A percentile compares a stretch with the other conserved stretches of the same genome.
phyloP scores from a whole-genome alignment of 2,888 invertebrate species.

The Hyalella azteca region DNA sequence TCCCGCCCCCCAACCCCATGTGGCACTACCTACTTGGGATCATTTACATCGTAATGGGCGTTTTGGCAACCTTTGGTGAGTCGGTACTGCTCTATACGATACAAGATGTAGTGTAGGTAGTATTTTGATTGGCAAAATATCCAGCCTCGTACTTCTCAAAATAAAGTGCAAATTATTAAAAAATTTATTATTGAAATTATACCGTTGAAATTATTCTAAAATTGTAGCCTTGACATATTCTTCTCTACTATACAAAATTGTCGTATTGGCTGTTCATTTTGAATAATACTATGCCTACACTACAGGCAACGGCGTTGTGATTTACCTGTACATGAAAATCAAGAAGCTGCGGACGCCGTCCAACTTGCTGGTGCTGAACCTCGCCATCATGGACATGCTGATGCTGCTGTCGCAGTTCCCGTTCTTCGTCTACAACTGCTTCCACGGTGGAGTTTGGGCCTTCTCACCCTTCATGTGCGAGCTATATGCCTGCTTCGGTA shows the following conservation, averaged over 20 bases:
- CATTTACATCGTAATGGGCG: conserved; percentile 71
- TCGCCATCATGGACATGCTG: conserved; percentile 81
- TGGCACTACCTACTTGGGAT: conserved; percentile 73
- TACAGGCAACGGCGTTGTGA: conserved; percentile 60
- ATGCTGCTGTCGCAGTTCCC: conserved; percentile 72
- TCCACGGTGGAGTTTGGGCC: conserved; percentile 52
- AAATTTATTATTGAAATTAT: no score
- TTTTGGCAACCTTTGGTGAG: conserved; percentile 72
- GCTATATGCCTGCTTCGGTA: conserved; percentile 48
- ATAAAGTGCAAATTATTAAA: no score
- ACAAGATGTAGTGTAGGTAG: no score
- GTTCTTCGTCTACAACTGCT: conserved; percentile 50
- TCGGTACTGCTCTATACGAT: no score
- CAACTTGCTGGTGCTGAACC: conserved; percentile 81
- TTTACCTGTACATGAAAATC: conserved; percentile 59
- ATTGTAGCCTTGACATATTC: no score
- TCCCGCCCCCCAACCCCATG: conserved; percentile 72
- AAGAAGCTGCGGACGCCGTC: conserved; percentile 77
- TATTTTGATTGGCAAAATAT: no score
- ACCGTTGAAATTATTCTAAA: no score
- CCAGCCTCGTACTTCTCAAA: no score
- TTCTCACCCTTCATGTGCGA: conserved; percentile 50
- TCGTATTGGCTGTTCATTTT: no score
- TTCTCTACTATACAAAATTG: no score
- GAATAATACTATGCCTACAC: no score